Evolutionary conservation across 2,888 invertebrate species (phyloP).

Genomic region (Poecilus cupreus): DNA sequence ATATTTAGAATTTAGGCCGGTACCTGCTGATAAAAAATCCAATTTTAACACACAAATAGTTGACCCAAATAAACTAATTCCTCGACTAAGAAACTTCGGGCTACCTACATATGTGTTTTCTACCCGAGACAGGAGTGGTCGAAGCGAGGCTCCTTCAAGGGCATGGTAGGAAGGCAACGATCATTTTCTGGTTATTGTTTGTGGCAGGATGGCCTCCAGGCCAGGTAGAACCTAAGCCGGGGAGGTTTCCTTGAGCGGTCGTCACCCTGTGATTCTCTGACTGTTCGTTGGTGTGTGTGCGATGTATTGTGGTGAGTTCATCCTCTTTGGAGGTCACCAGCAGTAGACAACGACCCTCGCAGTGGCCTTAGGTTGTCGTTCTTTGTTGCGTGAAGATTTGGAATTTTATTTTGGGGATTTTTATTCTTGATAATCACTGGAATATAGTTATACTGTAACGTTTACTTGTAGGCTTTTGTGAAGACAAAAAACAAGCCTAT

Average conservation of each 20-base stretch:
- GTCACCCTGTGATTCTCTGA: constrained; percentile 1
- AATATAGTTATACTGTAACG: too few relatives aligned
- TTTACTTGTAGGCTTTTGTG: too few relatives aligned
- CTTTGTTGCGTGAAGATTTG: not conserved
- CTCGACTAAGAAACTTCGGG: not conserved
- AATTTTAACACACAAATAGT: constrained; percentile 23
- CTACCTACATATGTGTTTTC: not conserved
- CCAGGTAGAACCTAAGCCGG: constrained; percentile 1
- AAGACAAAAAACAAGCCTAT: too few relatives aligned
- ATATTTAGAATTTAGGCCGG: constrained; percentile 36
- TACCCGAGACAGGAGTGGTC: not conserved
- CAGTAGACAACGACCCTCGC: not conserved
- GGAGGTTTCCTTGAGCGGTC: constrained; percentile 43
- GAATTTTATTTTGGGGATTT: not conserved
- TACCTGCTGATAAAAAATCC: constrained; percentile 29
- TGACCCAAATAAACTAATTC: constrained; percentile 21
- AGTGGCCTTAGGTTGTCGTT: not conserved
- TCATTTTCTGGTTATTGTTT: constrained; percentile 15
- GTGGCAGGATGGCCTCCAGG: constrained; percentile 31
- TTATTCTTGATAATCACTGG: not conserved
- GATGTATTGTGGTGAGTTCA: not conserved
- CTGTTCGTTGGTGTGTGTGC: not conserved
- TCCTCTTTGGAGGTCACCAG: not conserved
- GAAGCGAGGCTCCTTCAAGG: not conserved
- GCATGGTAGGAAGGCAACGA: constrained; percentile 2